Conservation (phyloP, 1,140 invertebrate species). For the Streblospio benedicti region DNA sequence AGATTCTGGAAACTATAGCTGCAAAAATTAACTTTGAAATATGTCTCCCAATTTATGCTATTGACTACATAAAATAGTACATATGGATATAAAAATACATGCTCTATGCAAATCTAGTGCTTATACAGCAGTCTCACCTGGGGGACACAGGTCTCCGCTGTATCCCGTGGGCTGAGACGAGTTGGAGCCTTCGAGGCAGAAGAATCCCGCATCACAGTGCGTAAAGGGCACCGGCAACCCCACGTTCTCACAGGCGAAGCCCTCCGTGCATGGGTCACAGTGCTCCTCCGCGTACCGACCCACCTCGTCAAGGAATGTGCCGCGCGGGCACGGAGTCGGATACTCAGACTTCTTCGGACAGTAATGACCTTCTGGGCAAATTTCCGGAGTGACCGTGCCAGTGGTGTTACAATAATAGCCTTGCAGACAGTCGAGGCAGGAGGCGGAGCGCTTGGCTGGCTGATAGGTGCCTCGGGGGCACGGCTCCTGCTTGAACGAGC, state of each 20-base stretch:
- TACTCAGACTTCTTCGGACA: conserved; percentile 35
- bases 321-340: conserved; percentile 36
- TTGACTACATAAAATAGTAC: no score
- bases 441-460: conserved; percentile 22
- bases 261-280: conserved; percentile 33
- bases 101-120: no score
- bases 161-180: conserved; percentile 23
- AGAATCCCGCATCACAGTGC: conserved; percentile 28
- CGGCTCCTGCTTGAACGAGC: conserved; percentile 36
- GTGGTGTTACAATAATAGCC: conserved; percentile 41
- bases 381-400: conserved; percentile 27
- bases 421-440: conserved; percentile 36
- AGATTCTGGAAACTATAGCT: no score
- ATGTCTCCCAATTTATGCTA: no score
- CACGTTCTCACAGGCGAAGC: conserved; percentile 33
- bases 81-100: no score
- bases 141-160: conserved; percentile 33
- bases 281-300: conserved; percentile 30
- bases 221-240: conserved; percentile 27
- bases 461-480: conserved; percentile 36
- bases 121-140: no score
- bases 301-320: conserved; percentile 28
- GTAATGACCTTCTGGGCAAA: conserved; percentile 38
- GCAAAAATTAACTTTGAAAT: no score
- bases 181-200: conserved; percentile 24